Evolutionary conservation across 2,888 invertebrate species (phyloP).

Genomic region (Pandemis heparana): DNA sequence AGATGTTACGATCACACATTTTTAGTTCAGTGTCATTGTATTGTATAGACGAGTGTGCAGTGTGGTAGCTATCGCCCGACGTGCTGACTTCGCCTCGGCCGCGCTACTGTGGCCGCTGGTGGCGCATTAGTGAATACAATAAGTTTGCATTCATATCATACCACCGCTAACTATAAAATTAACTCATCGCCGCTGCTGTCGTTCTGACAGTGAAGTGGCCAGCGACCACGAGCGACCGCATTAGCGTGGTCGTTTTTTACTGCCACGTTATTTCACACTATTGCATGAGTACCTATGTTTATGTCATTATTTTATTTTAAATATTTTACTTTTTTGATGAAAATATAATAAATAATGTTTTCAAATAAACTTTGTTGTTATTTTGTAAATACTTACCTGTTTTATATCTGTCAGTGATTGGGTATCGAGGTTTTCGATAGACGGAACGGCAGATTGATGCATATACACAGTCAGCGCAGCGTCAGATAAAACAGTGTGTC

Average conservation of each 20-base stretch:
- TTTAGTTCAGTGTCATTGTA: conserved; percentile 73
- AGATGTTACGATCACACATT: conserved; percentile 76
- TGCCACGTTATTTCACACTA: conserved; percentile 67
- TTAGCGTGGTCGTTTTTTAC: conserved; percentile 43
- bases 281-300: conserved; percentile 81
- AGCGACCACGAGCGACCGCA: not conserved
- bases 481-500: no score
- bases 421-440: no score
- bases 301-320: conserved; percentile 81
- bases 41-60: conserved; percentile 64
- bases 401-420: no score
- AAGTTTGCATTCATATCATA: not conserved
- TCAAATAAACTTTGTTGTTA: conserved; percentile 68
- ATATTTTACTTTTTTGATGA: conserved; percentile 84
- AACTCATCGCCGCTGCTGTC: not conserved
- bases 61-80: conserved; percentile 50
- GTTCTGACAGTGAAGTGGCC: not conserved
- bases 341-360: conserved; percentile 85
- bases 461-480: no score
- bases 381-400: conserved; percentile 19
- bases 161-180: conserved; percentile 16
- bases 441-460: no score
- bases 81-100: conserved; percentile 1
- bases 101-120: not conserved
- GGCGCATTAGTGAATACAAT: not conserved